Evolutionary conservation across 1,140 invertebrate genomes (phyloP).

Genomic region (Drosophila nigrodunni): DNA sequence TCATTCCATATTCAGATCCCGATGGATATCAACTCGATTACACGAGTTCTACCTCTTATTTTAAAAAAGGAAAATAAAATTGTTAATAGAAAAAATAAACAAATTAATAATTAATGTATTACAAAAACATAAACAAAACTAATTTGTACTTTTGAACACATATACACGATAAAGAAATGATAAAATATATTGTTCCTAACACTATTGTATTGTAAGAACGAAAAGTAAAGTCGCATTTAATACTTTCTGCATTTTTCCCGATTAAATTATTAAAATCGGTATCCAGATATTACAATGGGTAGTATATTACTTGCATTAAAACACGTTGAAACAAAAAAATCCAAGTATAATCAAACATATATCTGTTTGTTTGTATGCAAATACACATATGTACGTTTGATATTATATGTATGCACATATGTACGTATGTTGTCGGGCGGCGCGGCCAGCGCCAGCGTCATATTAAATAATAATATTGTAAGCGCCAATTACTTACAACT

Average conservation of each 20-base stretch:
- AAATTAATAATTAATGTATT: conserved; percentile 19
- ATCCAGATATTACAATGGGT: too few species aligned
- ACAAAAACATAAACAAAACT: conserved; percentile 1
- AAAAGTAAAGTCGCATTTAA: not conserved
- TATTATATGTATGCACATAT: too few species aligned
- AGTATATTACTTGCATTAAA: too few species aligned
- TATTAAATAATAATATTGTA: not conserved
- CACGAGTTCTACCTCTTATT: not conserved
- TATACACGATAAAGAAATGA: not conserved
- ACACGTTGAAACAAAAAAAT: too few species aligned
- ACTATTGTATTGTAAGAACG: not conserved
- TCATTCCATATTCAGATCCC: conserved; percentile 23
- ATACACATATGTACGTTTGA: too few species aligned
- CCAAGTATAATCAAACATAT: too few species aligned
- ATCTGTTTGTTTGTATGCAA: too few species aligned
- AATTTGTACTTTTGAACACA: conserved; percentile 4
- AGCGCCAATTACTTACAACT: not conserved
- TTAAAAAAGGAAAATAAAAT: conserved; percentile 4
- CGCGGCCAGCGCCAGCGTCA: too few species aligned
- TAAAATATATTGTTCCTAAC: conserved; percentile 15
- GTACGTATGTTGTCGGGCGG: too few species aligned
- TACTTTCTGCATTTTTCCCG: too few species aligned
- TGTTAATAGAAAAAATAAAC: conserved; percentile 6
- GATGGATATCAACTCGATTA: conserved; percentile 16
- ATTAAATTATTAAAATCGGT: too few species aligned